Evolutionary conservation across 2,113 vertebrate species (phyloP), one percentile per base, ranked within the genome.

Genomic region (Ageneiosus marmoratus): DNA sequence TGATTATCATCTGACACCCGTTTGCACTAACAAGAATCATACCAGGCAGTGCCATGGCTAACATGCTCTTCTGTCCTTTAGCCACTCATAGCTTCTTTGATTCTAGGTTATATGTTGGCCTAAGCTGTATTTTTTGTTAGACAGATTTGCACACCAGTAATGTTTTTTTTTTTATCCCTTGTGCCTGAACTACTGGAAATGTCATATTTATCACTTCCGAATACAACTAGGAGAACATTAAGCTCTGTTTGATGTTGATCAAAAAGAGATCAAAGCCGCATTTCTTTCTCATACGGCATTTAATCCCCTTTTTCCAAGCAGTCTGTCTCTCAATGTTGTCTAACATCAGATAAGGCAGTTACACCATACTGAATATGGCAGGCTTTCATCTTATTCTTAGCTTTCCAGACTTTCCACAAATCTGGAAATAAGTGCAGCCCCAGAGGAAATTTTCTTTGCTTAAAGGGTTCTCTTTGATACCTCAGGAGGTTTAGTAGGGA

Each of bases 1-100:
- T 92, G 92, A 89, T 93, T 90, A 92, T 90, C 86, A 92, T 90
- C 84, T 91, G 88, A 92, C 91, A 88, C 91, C 86, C 74, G 87
- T 89, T 63, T 56, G 79, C 24, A 72, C 89, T 91, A 89, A 92
- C 87, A 81, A 84, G 87, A 91, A 86, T 86, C 91, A 91, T 85
- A 50, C 86, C 76, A 82, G 81, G 46, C 82, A 20, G 74, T 70
- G 44, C 62, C 51, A 63, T 51, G 79, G 75, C 34, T 62, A 27
- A 82, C 44, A 29, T 44, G 16, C 11, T 34, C 44, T 51, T 0
- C 51, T 51, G 34, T 58, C 15, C 77, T 53, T 41, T 56, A 32
- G 51, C 29, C 32, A 72, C 56, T 81, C 72, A 34, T 32, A 7
- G 18, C 18, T 22, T 55, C n/a, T 76, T 34, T 0, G 10, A 1